Evolutionary conservation across 2,888 invertebrate genomes (phyloP).

Genomic region (Ophraella communa): DNA sequence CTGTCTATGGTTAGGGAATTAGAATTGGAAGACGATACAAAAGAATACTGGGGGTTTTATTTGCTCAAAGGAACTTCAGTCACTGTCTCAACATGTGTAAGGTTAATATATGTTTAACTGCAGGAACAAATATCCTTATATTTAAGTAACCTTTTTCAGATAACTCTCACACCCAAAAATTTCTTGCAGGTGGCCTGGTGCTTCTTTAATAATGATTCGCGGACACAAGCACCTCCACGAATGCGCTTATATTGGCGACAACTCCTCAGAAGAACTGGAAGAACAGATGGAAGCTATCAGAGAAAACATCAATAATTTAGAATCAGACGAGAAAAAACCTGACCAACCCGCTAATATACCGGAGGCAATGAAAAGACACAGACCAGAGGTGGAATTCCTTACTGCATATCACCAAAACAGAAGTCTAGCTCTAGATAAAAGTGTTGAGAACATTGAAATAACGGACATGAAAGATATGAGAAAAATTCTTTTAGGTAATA

Average conservation of each 20-base stretch:
- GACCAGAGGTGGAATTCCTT: constrained; percentile 68
- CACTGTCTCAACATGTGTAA: constrained; percentile 77
- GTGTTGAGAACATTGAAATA: constrained; percentile 47
- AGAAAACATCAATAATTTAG: constrained; percentile 46
- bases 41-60: constrained; percentile 86
- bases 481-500: constrained; percentile 7
- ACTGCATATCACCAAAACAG: constrained; percentile 59
- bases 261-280: constrained; percentile 78
- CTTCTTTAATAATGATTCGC: constrained; percentile 76
- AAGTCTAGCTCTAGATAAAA: constrained; percentile 37
- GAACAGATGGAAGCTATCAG: constrained; percentile 60
- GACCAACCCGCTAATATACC: constrained; percentile 68
- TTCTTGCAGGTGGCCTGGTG: constrained; percentile 72
- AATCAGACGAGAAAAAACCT: constrained; percentile 50
- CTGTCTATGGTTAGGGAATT: constrained; percentile 75
- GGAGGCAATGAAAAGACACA: constrained; percentile 69
- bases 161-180: neutral
- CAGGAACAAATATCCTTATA: neutral
- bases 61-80: constrained; percentile 75
- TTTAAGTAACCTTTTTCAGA: neutral
- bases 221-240: constrained; percentile 79
- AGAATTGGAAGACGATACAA: constrained; percentile 77
- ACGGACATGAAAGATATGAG: constrained; percentile 53
- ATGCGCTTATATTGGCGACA: constrained; percentile 82
- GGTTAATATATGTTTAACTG: constrained; percentile 58